Base-by-base conservation (phyloP, 1,140 invertebrate species). In the Oreohelix idahoensis region DNA sequence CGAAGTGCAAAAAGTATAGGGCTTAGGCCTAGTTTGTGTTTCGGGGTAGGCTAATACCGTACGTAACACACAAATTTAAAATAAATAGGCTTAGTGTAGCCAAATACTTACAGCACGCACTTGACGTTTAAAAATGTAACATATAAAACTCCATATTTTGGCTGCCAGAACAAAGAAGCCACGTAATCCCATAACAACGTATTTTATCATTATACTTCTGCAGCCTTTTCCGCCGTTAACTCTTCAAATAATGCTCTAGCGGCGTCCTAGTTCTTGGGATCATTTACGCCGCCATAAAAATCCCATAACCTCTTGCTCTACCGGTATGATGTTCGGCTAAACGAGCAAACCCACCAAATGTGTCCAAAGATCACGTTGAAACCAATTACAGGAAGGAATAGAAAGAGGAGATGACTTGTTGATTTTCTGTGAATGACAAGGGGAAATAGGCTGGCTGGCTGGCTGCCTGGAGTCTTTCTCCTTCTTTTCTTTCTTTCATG, bases 141-240 rank as follows among this genome's bases (percentile, higher is more conserved):
- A 98, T 93, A 98, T 95, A 95, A 97, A 98, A 95, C 96, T 98
- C 97, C 98, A 99, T 94, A 99, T 96, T 94, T 97, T 97, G 91
- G 97, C 97, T 92, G 97, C 97, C 92, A 98, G 95, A 93, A 98
- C 94, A 94, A 98, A 95, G 93, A 98, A 97, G 94, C 96, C 96
- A 94, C 96, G 95, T 94, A 98, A 96, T 94, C 97, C 97, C 97
- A 98, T 98, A 95, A 97, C 96, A 95, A 98, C 95, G 95, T 97
- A 96, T 94, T 97, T 98, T 95, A 97, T 96, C 97, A 98, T 98
- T 96, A 87, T 83, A 42, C 51, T 78, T 78, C 11, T 53, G 77
- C 63, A 66, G 29, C 32, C 63, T n/a, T 32, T 32, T 66, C 63
- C 5, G 5, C 63, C 63, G n/a, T 66, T 32, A 32, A 32, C 29